phyloP scores from a whole-genome alignment of 1,140 invertebrate genomes.

The Drosophila aff. region DNA sequence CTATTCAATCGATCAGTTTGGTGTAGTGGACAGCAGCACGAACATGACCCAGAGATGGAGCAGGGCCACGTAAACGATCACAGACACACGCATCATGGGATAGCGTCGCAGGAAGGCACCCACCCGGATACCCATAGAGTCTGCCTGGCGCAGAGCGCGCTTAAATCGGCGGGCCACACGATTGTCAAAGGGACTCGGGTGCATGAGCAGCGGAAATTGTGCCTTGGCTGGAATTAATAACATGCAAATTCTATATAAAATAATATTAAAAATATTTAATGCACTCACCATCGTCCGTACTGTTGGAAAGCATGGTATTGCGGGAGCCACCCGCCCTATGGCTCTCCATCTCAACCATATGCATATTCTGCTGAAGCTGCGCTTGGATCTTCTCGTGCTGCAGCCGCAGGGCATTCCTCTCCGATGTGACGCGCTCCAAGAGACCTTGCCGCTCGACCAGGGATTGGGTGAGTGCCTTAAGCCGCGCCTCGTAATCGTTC shows the following conservation, averaged over 20 bases:
- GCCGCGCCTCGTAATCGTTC: constrained; percentile 88
- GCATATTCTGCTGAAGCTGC: constrained; percentile 68
- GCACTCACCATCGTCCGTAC: constrained; percentile 87
- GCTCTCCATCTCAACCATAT: constrained; percentile 56
- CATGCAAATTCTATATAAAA: neutral
- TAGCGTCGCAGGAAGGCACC: constrained; percentile 93
- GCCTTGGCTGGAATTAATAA: constrained; percentile 86
- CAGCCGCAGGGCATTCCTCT: constrained; percentile 91
- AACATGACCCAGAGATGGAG: constrained; percentile 84
- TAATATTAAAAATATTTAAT: too few species aligned
- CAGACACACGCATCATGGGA: constrained; percentile 92
- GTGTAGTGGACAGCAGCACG: constrained; percentile 78
- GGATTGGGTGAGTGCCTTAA: constrained; percentile 91
- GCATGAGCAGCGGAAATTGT: constrained; percentile 89
- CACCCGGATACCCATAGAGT: constrained; percentile 90
- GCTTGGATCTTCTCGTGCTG: constrained; percentile 93
- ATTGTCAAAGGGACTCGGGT: constrained; percentile 92
- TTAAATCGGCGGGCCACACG: constrained; percentile 92
- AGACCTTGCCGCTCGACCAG: constrained; percentile 92
- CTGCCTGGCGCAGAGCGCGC: constrained; percentile 91
- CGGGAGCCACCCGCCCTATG: constrained; percentile 50
- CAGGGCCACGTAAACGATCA: constrained; percentile 88
- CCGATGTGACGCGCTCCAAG: constrained; percentile 91
- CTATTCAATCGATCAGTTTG: constrained; percentile 60
- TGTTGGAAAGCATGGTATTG: constrained; percentile 86